Conservation (phyloP, 2,113 vertebrate species). For the Pteropus alecto region DNA sequence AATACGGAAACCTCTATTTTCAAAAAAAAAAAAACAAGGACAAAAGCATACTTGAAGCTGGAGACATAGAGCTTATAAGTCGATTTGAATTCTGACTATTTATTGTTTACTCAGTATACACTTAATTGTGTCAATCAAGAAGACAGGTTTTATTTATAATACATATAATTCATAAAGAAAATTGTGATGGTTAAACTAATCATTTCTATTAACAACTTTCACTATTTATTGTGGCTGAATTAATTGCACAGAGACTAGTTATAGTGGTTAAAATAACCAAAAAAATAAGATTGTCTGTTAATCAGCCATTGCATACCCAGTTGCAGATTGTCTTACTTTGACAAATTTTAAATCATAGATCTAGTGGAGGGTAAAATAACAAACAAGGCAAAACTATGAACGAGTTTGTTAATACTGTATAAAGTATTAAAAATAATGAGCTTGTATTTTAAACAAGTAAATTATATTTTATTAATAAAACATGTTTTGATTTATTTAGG, state of each 20-base stretch:
- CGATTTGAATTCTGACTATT: background rate
- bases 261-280: background rate
- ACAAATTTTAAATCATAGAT: background rate
- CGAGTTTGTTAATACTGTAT: background rate
- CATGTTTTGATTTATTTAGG: background rate
- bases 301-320: background rate
- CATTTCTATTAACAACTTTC: background rate
- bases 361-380: background rate
- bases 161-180: background rate
- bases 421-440: background rate
- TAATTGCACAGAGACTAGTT: background rate
- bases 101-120: background rate
- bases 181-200: background rate
- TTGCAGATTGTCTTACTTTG: background rate
- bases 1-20: background rate
- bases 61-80: background rate
- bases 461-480: background rate
- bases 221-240: background rate
- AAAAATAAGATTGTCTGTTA: background rate
- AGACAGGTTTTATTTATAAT: background rate
- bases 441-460: background rate
- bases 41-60: background rate
- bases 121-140: background rate
- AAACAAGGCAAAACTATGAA: background rate
- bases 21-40: background rate